Conservation (phyloP, 2,797 vertebrate species). For the Pseudochirops corinnae region DNA sequence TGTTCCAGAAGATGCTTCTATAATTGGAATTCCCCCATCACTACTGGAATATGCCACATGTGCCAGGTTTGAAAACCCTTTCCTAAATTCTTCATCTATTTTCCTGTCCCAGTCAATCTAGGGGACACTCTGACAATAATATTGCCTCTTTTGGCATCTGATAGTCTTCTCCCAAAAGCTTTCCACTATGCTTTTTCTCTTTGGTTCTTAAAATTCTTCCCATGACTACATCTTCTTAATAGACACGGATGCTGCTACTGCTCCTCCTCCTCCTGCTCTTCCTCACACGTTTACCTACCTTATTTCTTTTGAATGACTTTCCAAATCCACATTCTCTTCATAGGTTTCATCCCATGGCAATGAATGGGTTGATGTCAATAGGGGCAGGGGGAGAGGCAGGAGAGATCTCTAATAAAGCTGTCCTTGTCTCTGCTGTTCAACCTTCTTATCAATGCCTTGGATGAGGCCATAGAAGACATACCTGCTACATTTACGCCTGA, state of each 20-base stretch:
- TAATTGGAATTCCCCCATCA: no score
- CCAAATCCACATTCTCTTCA: neutral
- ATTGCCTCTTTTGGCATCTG: neutral
- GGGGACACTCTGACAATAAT: neutral
- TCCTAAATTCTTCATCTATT: no score
- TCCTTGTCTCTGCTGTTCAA: neutral
- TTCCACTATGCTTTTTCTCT: neutral
- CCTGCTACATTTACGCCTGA: neutral
- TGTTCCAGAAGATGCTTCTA: no score
- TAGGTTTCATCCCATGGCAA: neutral
- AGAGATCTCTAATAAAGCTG: neutral
- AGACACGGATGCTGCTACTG: neutral
- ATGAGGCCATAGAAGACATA: neutral
- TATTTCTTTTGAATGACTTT: neutral
- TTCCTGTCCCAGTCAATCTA: neutral
- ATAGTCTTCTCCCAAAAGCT: neutral
- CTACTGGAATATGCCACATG: no score
- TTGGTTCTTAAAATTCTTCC: neutral
- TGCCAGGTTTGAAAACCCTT: no score
- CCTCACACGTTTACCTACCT: neutral
- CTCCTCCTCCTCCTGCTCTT: no score
- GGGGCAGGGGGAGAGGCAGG: neutral
- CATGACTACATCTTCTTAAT: neutral
- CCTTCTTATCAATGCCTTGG: neutral
- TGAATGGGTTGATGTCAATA: neutral